Evolutionary conservation across 2,113 vertebrate species (phyloP), one percentile per base, ranked within the genome.

Genomic region (Brachypodius melanocephalos): DNA sequence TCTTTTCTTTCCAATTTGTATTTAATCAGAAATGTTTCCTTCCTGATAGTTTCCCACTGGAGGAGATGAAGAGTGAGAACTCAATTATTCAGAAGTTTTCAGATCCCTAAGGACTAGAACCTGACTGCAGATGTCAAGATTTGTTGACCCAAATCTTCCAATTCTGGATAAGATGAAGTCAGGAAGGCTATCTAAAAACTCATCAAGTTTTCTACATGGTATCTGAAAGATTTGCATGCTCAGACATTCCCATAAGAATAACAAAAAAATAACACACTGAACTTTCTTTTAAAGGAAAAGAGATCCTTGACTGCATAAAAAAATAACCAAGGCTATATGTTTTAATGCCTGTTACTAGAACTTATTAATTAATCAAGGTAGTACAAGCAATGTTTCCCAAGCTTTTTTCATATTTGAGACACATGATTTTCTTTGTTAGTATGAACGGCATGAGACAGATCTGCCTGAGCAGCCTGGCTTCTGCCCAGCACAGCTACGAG

Each of bases 271-370:
- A 62, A 32, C 38, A 48, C 6, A 20, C 8, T 40, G 12, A 58
- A n/a, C 14, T 68, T 79, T 18, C 8, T 83, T 88, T 76, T 59
- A 76, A 83, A 74, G 12, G 14, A 55, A 19, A 66, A 40, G 2
- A 49, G 40, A 59, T 18, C 31, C 5, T 69, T 42, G 6, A 46
- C 3, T 18, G 10, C 9, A 45, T 7, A 29, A 57, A 61, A 25
- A 52, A 65, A 46, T 5, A 46, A 12, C 36, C 13, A 57, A 0
- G 1, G 5, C 13, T 61, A 3, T 40, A 19, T 25, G 3, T 76
- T 90, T 74, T 40, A 87, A 22, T 29, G 7, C 6, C 10, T 26
- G 2, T 51, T 78, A 67, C 14, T 19, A 81, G 25, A 90, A 59
- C 2, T 18, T 80, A 49, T 52, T 69, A 62, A 77, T 43, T 40